Evolutionary conservation across 2,797 vertebrate genomes (phyloP).

Genomic region (Hafferia zeledoni): DNA sequence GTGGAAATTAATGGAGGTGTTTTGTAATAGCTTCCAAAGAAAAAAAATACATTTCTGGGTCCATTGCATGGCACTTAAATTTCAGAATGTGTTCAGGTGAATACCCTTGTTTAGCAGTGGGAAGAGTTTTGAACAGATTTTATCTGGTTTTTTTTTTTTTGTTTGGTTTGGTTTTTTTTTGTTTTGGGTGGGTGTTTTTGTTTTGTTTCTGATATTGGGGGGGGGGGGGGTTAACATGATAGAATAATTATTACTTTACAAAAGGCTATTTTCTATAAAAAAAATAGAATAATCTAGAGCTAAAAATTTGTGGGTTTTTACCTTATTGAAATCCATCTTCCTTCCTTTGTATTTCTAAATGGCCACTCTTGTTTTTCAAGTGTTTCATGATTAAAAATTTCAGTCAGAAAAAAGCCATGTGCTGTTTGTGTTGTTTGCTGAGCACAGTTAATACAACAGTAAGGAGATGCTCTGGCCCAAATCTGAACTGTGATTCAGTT

Average conservation of each 20-base stretch:
- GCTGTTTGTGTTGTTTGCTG: not conserved
- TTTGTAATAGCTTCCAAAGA: slow-evolving; percentile 17
- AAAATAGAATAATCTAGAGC: not conserved
- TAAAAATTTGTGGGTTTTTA: not conserved
- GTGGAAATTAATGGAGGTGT: not conserved
- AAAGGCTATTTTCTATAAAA: not conserved
- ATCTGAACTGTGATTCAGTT: not conserved
- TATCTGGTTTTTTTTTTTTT: not conserved
- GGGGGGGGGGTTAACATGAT: too few relatives aligned
- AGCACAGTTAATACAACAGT: not conserved
- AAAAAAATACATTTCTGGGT: not conserved
- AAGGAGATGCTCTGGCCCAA: not conserved
- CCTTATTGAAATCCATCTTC: not conserved
- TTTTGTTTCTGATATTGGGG: not conserved
- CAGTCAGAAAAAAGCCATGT: not conserved
- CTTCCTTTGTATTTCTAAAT: not conserved
- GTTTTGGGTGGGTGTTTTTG: not conserved
- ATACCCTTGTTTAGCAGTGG: not conserved
- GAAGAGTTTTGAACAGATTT: not conserved
- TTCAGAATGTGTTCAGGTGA: not conserved
- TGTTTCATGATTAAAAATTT: accelerated
- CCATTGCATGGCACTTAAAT: not conserved
- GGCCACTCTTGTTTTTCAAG: not conserved
- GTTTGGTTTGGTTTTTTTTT: not conserved
- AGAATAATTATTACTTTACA: not conserved